Evolutionary conservation across 2,888 invertebrate genomes (phyloP).

Genomic region (Drosophila affinis): DNA sequence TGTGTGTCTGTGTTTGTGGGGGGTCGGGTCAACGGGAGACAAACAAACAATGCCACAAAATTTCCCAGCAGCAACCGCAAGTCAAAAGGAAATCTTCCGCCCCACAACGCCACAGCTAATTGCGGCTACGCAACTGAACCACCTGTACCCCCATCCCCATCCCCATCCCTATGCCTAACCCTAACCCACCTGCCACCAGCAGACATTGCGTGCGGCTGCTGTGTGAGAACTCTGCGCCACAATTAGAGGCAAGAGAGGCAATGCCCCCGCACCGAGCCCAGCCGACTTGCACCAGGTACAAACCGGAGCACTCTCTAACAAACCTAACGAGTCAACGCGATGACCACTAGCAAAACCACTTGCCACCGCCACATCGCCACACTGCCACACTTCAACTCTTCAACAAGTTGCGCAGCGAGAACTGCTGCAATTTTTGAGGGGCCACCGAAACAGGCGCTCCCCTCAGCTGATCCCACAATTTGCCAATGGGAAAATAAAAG

Average conservation of each 20-base stretch:
- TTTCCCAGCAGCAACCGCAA: conserved; percentile 39
- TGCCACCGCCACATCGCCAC: conserved; percentile 21
- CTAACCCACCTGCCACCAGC: not conserved
- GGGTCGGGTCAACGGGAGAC: conserved; percentile 6
- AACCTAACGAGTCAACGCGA: conserved; percentile 18
- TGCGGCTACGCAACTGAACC: conserved; percentile 43
- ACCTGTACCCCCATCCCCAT: not conserved
- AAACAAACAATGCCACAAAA: conserved; percentile 24
- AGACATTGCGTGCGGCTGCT: conserved; percentile 25
- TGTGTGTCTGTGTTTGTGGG: not conserved
- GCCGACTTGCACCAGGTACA: conserved; percentile 26
- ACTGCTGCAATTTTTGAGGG: conserved; percentile 45
- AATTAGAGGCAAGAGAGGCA: conserved; percentile 29
- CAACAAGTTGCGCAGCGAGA: conserved; percentile 50
- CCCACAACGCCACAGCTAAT: conserved; percentile 13
- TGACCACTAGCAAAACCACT: conserved; percentile 21
- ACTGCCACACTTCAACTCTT: conserved; percentile 41
- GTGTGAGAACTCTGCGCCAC: conserved; percentile 34
- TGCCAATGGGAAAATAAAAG: not conserved
- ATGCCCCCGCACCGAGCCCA: not conserved
- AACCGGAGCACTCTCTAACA: conserved; percentile 7
- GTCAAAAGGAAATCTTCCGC: conserved; percentile 25
- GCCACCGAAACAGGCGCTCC: conserved; percentile 7
- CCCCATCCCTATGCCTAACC: not conserved
- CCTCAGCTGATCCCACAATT: not conserved